A percentile compares a stretch with the other conserved stretches of the same genome.
These are phyloP conservation scores for Drosophila nigrodunni DNA, from an alignment of 1,140 invertebrate species.

Conservation along the genomic window DNA sequence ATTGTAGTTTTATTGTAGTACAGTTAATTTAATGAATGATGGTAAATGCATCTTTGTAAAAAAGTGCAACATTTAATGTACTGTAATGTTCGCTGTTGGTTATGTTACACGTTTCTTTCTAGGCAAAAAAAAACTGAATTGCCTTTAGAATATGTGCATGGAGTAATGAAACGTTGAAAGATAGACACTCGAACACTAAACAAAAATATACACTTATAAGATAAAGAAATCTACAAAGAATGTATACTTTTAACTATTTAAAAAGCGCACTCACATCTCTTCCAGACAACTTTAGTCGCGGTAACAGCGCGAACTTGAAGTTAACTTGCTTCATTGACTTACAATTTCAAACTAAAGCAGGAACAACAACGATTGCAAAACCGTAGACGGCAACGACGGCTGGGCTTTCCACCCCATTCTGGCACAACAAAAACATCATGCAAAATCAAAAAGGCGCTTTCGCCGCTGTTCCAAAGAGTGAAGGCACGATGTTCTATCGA, in stretches of 20 bases:
- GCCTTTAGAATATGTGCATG: conserved; percentile 47
- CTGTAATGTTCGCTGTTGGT: conserved; percentile 47
- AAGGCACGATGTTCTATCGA: conserved; percentile 45
- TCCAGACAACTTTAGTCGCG: conserved; percentile 85
- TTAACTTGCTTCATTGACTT: conserved; percentile 85
- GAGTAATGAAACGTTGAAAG: conserved; percentile 41
- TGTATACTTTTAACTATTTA: conserved; percentile 59
- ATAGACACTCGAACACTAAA: conserved; percentile 61
- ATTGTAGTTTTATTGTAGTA: conserved; percentile 10
- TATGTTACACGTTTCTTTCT: conserved; percentile 38
- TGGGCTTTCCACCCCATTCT: conserved; percentile 71
- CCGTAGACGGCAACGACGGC: conserved; percentile 31
- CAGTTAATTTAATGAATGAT: conserved; percentile 24
- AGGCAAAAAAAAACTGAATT: conserved; percentile 52
- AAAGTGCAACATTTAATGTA: conserved; percentile 31
- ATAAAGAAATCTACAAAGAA: conserved; percentile 55
- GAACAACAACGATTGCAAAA: conserved; percentile 53
- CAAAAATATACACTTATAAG: conserved; percentile 62
- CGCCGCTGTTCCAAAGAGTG: conserved; percentile 22
- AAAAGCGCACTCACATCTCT: conserved; percentile 81
- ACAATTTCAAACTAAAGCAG: conserved; percentile 78
- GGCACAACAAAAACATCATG: conserved; percentile 46
- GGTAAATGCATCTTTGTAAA: neutral
- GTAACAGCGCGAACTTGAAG: conserved; percentile 84
- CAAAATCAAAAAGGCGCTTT: conserved; percentile 54